phyloP scores from a whole-genome alignment of 2,888 invertebrate species.

The Nipponacmea schrenckii region DNA sequence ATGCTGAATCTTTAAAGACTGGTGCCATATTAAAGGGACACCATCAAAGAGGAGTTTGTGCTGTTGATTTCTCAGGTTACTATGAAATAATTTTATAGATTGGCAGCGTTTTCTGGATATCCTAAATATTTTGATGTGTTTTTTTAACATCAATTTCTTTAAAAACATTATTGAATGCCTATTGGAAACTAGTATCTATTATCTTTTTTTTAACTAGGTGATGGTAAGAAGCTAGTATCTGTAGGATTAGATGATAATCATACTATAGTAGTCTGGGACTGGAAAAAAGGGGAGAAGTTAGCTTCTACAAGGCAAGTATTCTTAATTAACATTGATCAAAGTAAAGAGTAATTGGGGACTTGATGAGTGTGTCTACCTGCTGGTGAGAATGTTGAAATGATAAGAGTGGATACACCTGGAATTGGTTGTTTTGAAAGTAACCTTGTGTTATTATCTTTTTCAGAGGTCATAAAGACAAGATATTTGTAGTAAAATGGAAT shows the following conservation, averaged over 20 bases:
- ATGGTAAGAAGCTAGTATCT: constrained; percentile 68
- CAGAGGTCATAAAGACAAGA: constrained; percentile 69
- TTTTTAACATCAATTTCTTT: too few species aligned
- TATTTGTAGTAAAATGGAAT: constrained; percentile 69
- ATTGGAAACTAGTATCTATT: background rate
- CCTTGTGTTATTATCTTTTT: constrained; percentile 18
- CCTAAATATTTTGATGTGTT: too few species aligned
- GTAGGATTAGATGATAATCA: constrained; percentile 69
- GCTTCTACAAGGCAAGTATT: constrained; percentile 65
- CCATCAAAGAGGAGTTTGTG: constrained; percentile 68
- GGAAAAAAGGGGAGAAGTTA: constrained; percentile 69
- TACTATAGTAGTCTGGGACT: constrained; percentile 69
- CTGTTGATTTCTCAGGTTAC: constrained; percentile 67
- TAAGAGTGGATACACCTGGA: too few species aligned
- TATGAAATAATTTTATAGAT: background rate
- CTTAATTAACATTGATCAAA: constrained; percentile 19
- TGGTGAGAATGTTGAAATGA: too few species aligned
- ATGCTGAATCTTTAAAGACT: constrained; percentile 66
- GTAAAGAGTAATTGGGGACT: background rate
- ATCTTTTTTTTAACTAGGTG: constrained; percentile 47
- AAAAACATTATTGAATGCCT: too few species aligned
- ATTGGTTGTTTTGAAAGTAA: background rate
- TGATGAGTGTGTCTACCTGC: background rate
- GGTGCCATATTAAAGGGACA: constrained; percentile 67
- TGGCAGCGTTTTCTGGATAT: background rate